Evolutionary conservation across 2,888 invertebrate genomes (phyloP), one percentile per base, ranked within the genome.

Genomic region (Sminthurinus aureus): DNA sequence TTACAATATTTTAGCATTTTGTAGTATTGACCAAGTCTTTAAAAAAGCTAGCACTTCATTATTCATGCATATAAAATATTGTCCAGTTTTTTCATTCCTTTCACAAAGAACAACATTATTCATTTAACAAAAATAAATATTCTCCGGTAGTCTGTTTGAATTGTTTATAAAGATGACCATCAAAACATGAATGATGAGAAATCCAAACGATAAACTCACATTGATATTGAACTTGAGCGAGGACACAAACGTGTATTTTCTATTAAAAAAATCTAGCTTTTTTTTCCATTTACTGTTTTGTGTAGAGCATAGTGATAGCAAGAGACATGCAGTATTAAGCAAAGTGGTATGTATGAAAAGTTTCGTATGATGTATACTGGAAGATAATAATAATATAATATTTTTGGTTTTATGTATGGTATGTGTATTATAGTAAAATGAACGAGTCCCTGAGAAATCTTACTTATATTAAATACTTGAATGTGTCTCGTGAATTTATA

Each of bases 211-310:
- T 58, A 24, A 76, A 76, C 76, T 76, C 76, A 58, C 76, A 76
- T 58, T 76, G 76, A 76, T 76, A 76, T 76, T 76, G 76, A 76
- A 76, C 76, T 76, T 76, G 76, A 58, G 24, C 50, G 75, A 76
- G 76, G 76, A 76, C 58, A 76, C 18, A 51, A 73, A 24, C 24
- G 18, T 73, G 38, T 38, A 38, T 38, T 38, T 38, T 38, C 1
- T 38, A 6, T 38, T 38, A 38, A 38, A 38, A 38, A 38, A 38
- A 38, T 38, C 38, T 38, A 38, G 38, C 6, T 73, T 26, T 73
- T 73, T 24, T 73, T 73, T 6, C 9, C 58, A 24, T 73, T 73
- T 38, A 26, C 24, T 73, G 73, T 73, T 15, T 15, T 20, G 73
- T 4, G 24, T 73, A 24, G 24, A 12, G 73, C 4, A 6, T 15